These are phyloP conservation scores for Ammospiza maritima DNA, from an alignment of 2,797 vertebrate species.

Conservation along the genomic window DNA sequence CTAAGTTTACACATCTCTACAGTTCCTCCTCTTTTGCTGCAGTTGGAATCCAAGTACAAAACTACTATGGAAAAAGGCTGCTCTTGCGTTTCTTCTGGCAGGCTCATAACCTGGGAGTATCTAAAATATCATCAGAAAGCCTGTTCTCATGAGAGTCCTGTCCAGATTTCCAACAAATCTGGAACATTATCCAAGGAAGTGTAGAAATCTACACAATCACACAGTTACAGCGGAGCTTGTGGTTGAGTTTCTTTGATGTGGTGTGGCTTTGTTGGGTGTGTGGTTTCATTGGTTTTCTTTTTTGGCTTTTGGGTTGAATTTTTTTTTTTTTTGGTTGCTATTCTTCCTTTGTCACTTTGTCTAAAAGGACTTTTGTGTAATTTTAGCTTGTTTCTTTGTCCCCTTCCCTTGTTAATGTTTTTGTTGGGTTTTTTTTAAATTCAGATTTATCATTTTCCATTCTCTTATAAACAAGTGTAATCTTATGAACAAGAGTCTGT, in stretches of 20 bases:
- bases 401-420: background rate
- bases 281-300: background rate
- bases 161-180: background rate
- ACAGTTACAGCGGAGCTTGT: background rate
- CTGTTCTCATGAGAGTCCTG: background rate
- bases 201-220: background rate
- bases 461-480: background rate
- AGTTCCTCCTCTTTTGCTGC: background rate
- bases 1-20: background rate
- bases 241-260: background rate
- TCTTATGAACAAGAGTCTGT: background rate
- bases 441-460: background rate
- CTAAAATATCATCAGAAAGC: background rate
- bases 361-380: background rate
- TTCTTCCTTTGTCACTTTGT: background rate
- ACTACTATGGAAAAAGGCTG: background rate
- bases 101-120: background rate
- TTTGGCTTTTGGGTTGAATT: background rate
- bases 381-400: background rate
- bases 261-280: background rate
- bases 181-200: background rate
- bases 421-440: background rate
- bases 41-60: background rate
- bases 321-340: background rate
- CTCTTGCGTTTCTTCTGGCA: slow-evolving; percentile 1